Evolutionary conservation across 2,797 vertebrate genomes (phyloP).

Genomic region (Falco cherrug): DNA sequence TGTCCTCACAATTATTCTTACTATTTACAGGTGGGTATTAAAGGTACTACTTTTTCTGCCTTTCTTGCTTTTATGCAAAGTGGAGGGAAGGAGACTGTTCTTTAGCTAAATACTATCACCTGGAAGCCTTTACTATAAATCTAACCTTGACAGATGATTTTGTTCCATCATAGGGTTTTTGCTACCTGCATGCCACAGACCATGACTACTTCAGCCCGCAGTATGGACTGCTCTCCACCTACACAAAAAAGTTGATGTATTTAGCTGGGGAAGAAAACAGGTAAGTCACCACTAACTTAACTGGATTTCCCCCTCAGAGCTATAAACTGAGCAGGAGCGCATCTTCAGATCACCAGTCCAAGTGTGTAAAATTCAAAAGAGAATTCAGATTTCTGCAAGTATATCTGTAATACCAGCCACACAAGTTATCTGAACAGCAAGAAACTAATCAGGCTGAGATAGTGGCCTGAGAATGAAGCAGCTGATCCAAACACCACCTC

Average conservation of each 20-base stretch:
- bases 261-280: not conserved
- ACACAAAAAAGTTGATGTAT: not conserved
- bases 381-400: not conserved
- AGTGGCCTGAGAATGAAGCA: not conserved
- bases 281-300: not conserved
- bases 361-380: not conserved
- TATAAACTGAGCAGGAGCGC: not conserved
- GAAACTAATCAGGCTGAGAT: not conserved
- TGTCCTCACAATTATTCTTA: not conserved
- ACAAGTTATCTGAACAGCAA: not conserved
- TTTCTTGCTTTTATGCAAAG: not conserved
- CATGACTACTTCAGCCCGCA: not conserved
- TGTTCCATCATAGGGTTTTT: not conserved
- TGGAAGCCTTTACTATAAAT: not conserved
- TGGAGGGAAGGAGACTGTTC: fast-evolving
- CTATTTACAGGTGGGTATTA: not conserved
- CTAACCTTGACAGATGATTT: not conserved
- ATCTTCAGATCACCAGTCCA: not conserved
- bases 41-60: not conserved
- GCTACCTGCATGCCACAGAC: not conserved
- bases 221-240: not conserved
- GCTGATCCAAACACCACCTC: not conserved
- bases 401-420: not conserved
- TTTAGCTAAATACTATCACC: not conserved
- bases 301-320: not conserved